Evolutionary conservation across 2,797 vertebrate species (phyloP), one percentile per base, ranked within the genome.

Genomic region (Loriculus beryllinus): DNA sequence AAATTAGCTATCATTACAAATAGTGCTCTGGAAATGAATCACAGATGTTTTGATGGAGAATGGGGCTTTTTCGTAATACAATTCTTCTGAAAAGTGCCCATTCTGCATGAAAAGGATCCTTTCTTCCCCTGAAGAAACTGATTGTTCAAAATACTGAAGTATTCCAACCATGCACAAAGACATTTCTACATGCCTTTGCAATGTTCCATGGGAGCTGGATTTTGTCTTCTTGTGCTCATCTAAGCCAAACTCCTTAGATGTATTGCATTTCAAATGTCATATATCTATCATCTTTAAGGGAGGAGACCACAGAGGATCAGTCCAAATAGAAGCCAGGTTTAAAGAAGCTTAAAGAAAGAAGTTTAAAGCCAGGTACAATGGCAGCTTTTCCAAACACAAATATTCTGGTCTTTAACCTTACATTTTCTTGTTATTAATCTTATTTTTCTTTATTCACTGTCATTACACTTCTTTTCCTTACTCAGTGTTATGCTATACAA

Each of bases 1-100:
- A 94, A 96, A 95, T 96, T 96, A 96, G 82, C 95, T 95, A 92
- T 95, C 93, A 89, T 96, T 95, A 93, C 85, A 95, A 95, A 95
- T 57, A 93, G 93, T 69, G 88, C 87, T 91, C 90, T 95, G 82
- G 70, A 96, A 96, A 96, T 95, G 84, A 94, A 86, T 91, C 7
- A 0, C 95, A 96, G 94, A 95, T 95, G 93, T 93, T 89, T 93
- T 88, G 90, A 93, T 88, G 91, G 81, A 96, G 91, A 95, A 95
- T 88, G 88, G 88, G 12, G 2, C 3, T 85, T 95, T 96, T 88
- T 88, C 4, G 4, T 91, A 93, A 96, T 49, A 92, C 95, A 93
- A 92, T 96, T 96, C 95, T 95, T 94, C 82, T 95, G 86, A 91
- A 85, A 95, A 94, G 79, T 54, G 68, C 84, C 79, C 76, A 86